Evolutionary conservation across 1,140 invertebrate genomes (phyloP).

Genomic region (Magallana angulata): DNA sequence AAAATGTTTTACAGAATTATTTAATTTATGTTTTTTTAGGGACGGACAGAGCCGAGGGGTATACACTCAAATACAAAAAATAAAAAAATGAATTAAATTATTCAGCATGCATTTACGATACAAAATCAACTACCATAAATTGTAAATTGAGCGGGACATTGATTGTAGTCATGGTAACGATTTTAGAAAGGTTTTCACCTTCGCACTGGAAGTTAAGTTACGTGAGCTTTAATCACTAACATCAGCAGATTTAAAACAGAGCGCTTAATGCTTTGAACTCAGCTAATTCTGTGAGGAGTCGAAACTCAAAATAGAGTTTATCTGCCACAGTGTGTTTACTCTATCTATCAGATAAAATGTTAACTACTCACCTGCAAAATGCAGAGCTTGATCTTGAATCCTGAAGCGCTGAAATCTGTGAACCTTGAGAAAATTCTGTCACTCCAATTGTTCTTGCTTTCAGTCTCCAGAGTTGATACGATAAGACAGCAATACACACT

Average conservation of each 20-base stretch:
- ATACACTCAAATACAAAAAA: no score
- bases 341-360: not conserved
- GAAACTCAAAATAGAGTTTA: slow-evolving; percentile 1
- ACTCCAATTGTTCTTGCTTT: no score
- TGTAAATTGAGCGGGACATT: not conserved
- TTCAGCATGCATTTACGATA: no score
- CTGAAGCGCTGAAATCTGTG: no score
- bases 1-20: no score
- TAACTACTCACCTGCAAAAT: not conserved
- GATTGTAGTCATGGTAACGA: not conserved
- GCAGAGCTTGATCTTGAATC: not conserved
- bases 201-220: not conserved
- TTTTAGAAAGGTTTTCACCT: not conserved
- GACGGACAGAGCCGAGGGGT: no score
- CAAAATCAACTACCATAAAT: no score
- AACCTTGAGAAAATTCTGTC: no score
- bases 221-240: not conserved
- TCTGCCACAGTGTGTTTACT: not conserved
- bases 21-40: no score
- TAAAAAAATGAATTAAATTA: no score
- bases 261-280: not conserved
- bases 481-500: no score
- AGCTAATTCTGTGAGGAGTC: not conserved
- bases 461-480: no score
- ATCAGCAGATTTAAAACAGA: slow-evolving; percentile 9